Conservation (phyloP, 2,888 invertebrate species). For the Chorisops tibialis region DNA sequence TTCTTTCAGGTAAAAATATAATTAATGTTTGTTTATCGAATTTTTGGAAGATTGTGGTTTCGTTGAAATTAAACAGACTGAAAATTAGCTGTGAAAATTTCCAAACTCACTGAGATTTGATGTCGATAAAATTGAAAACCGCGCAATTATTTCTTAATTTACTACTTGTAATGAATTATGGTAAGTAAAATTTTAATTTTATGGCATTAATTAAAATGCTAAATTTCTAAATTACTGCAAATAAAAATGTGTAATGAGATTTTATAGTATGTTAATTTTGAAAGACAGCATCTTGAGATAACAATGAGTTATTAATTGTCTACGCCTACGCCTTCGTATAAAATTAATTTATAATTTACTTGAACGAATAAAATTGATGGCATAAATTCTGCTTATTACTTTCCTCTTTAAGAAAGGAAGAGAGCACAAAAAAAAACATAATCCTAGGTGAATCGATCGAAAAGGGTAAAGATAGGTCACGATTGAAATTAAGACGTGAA, state of each 20-base stretch:
- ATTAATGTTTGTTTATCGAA: too few species aligned
- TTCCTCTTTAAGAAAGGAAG: neutral
- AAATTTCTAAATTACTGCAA: too few species aligned
- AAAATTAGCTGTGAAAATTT: too few species aligned
- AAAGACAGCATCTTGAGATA: too few species aligned
- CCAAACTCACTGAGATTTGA: too few species aligned
- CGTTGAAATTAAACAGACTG: too few species aligned
- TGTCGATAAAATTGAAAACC: neutral
- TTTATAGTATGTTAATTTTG: too few species aligned
- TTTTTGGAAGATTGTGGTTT: too few species aligned
- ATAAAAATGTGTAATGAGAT: too few species aligned
- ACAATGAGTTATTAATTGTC: too few species aligned
- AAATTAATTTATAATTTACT: constrained; percentile 7
- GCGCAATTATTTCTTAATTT: constrained; percentile 8
- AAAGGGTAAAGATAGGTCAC: neutral
- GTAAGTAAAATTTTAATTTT: constrained; percentile 5
- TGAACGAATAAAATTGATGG: neutral
- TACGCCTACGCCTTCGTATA: constrained; percentile 1
- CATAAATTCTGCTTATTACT: too few species aligned
- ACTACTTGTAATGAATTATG: constrained; percentile 16
- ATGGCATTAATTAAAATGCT: neutral
- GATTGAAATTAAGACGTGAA: constrained; percentile 12
- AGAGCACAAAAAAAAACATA: neutral
- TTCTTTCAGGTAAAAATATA: too few species aligned
- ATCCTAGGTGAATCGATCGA: neutral